Evolutionary conservation across 2,888 invertebrate genomes (phyloP), one percentile per base, ranked within the genome.

Genomic region (Bugula neritina): DNA sequence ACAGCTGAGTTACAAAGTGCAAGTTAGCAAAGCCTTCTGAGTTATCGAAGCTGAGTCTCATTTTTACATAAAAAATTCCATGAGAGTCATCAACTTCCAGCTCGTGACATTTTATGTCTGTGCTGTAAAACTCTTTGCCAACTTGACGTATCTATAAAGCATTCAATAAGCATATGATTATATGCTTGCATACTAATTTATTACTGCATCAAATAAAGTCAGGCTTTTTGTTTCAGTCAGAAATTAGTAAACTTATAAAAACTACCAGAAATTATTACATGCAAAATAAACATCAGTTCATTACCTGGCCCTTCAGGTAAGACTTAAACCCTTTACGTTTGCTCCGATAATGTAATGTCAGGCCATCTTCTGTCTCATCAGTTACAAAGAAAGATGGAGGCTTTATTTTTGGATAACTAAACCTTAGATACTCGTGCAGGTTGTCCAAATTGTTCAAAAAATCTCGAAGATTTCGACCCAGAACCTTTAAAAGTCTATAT

Each of bases 21-120:
- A 5, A 13, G 13, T 0, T 25, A 63, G 2, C 10, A 69, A 71
- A 72, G 75, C 76, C 69, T 69, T 17, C 72, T 71, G 76, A 54
- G 85, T 98, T 98, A 86, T 96, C 94, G 82, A 98, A 98, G 25
- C 91, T 92, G 78, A 96, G 87, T 82, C 94, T 92, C 85, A 96
- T 94, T 43, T 94, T 93, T 52, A 94, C 94, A 83, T 96, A 94
- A 0, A 93, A 91, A 73, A 94, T 93, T 82, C 94, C 93, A 79
- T 94, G 91, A 2, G 92, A 88, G 34, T 92, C 87, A 81, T 94
- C 93, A 80, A 95, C 93, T 70, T 91, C 88, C 0, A 95, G 87
- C 73, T 97, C 86, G 81, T 94, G 93, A 81, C 97, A 94, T 80
- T 91, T 88, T 88, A 97, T 91, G 79, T 95, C 93, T 80, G 94